Evolutionary conservation across 2,888 invertebrate species (phyloP), one percentile per base, ranked within the genome.

Genomic region (Drosophila cracens): DNA sequence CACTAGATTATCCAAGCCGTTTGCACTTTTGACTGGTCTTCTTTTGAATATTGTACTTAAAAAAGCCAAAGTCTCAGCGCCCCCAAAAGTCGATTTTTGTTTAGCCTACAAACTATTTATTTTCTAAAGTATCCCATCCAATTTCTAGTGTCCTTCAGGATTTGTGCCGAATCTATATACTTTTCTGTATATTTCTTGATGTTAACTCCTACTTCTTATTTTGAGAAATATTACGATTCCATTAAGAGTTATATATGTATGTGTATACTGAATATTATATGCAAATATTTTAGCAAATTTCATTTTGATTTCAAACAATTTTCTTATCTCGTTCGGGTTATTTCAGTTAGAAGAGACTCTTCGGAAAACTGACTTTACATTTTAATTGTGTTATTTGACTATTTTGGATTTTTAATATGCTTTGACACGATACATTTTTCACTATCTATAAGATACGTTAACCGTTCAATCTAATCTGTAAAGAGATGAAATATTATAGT

Each of bases 1-100:
- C 66, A 74, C 79, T 79, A 79, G 60, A 61, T 61, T 51, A 58
- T 57, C 59, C 51, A 62, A 69, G 69, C 51, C 64, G 36, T 27
- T 52, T 43, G 43, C 61, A 67, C 61, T 58, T 74, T 74, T 31
- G 49, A 79, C 75, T 74, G 75, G 27, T n/a, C 34, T 52, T 33
- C 0, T 25, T 25, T 43, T 57, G 29, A 21, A 18, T 21, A 27
- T 31, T 27, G 29, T 6, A 21, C 34, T 18, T 43, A 21, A 27
- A 21, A 27, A 48, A 38, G 2, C n/a, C 6, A n/a, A 29, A 29
- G 21, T 38, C 38, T 48, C 27, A 52, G 29, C 43, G 21, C 40
- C 40, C 40, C 21, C 4, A 29, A 38, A 59, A 34, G 34, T 56
- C 2, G 13, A 59, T 13, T 49, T 31, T n/a, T 13, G 0, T 31